Conservation (phyloP, 2,113 vertebrate genomes). For the Chelonoidis abingdonii region DNA sequence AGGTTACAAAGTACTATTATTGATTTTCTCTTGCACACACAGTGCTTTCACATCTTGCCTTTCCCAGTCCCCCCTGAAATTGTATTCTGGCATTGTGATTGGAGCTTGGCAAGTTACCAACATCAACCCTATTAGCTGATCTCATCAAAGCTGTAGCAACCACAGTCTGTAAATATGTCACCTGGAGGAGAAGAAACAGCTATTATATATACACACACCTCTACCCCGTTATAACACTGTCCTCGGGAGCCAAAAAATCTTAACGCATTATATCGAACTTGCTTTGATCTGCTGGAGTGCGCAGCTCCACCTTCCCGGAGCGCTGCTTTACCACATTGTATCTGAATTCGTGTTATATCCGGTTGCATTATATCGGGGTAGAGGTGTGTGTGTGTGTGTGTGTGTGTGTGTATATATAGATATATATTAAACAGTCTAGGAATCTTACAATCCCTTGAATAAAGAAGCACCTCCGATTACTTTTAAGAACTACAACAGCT, state of each 20-base stretch:
- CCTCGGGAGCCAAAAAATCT: no score
- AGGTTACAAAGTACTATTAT: slow-evolving; percentile 33
- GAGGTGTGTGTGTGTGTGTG: no score
- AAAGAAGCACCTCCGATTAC: not conserved
- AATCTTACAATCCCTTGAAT: not conserved
- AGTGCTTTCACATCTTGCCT: slow-evolving; percentile 49
- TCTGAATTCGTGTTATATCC: no score
- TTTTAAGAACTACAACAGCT: not conserved
- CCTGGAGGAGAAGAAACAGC: not conserved
- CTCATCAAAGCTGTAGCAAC: not conserved
- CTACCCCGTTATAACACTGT: no score
- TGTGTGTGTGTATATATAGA: no score
- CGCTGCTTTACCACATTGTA: no score
- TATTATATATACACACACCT: no score
- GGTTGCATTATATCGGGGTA: no score
- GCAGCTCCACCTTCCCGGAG: no score
- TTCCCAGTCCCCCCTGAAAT: not conserved
- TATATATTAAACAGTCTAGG: not conserved
- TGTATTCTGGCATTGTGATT: not conserved
- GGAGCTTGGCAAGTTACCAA: not conserved
- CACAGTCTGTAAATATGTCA: not conserved
- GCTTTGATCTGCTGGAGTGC: no score
- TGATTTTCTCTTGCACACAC: slow-evolving; percentile 45
- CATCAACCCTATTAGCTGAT: not conserved
- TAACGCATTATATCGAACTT: no score